Conservation (phyloP, 2,113 vertebrate species). For the Ginglymostoma cirratum region DNA sequence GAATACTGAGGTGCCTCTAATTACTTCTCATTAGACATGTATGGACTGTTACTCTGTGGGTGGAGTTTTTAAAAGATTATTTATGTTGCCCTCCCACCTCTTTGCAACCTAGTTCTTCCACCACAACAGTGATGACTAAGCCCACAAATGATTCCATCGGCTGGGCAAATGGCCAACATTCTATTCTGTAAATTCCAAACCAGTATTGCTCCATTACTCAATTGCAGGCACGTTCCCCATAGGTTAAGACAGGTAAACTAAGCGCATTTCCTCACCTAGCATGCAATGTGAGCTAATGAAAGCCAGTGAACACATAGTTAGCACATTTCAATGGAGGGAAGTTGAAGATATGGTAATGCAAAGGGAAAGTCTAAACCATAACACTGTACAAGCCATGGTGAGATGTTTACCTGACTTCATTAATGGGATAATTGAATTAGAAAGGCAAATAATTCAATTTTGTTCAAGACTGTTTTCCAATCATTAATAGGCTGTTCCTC, state of each 20-base stretch:
- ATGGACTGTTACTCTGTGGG: not conserved
- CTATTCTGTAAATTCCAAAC: slow-evolving; percentile 3
- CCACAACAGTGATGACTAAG: not conserved
- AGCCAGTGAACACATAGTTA: not conserved
- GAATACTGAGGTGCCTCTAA: not conserved
- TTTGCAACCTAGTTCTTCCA: not conserved
- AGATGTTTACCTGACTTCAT: not conserved
- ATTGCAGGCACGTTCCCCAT: not conserved
- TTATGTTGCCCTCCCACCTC: not conserved
- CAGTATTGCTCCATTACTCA: slow-evolving; percentile 20
- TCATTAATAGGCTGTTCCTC: not conserved
- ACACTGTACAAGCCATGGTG: not conserved
- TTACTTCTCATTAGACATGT: slow-evolving; percentile 1
- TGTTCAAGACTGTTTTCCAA: not conserved
- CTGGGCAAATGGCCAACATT: slow-evolving; percentile 29
- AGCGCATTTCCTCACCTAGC: slow-evolving; percentile 22
- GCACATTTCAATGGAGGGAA: not conserved
- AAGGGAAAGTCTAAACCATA: not conserved
- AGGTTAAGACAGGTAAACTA: slow-evolving; percentile 13
- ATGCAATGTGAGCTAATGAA: not conserved
- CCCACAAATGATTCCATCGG: slow-evolving; percentile 22
- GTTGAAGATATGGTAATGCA: not conserved
- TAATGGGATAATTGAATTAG: not conserved
- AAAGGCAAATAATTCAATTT: not conserved
- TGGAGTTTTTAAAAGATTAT: slow-evolving; percentile 17